phyloP scores from a whole-genome alignment of 2,888 invertebrate species.

The Ectropis crepuscularia region DNA sequence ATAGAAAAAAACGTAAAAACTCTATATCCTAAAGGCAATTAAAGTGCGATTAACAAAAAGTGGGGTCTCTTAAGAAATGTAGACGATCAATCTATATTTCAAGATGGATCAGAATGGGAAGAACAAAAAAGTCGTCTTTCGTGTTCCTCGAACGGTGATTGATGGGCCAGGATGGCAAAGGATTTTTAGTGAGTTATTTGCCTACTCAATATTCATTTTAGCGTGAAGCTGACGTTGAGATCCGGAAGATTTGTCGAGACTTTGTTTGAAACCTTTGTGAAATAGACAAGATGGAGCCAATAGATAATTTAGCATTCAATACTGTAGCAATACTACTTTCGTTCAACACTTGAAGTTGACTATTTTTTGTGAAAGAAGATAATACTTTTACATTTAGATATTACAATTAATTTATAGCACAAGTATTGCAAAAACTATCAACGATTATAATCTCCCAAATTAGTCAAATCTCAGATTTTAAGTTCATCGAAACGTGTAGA shows the following conservation, averaged over 20 bases:
- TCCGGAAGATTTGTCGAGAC: conserved; percentile 5
- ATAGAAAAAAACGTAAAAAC: conserved; percentile 9
- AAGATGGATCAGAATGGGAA: conserved; percentile 52
- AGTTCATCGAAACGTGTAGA: too few species aligned
- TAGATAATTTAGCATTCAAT: too few species aligned
- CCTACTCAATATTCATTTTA: conserved; percentile 58
- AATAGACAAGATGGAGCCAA: neutral
- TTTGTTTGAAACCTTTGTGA: neutral
- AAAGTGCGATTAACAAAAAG: conserved; percentile 36
- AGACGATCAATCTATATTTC: conserved; percentile 60
- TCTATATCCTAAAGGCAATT: conserved; percentile 29
- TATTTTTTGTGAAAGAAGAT: too few species aligned
- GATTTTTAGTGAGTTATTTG: conserved; percentile 44
- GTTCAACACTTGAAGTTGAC: too few species aligned
- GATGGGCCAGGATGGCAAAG: conserved; percentile 48
- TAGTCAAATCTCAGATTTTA: too few species aligned
- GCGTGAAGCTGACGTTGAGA: conserved; percentile 32
- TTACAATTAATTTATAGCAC: too few species aligned
- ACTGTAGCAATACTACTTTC: too few species aligned
- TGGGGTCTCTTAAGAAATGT: conserved; percentile 18
- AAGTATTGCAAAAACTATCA: too few species aligned
- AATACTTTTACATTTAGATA: too few species aligned
- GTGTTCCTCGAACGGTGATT: conserved; percentile 55
- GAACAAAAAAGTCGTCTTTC: conserved; percentile 53
- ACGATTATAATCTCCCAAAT: too few species aligned